These are phyloP conservation scores for Thera britannica DNA, from an alignment of 2,888 invertebrate species.

Conservation along the genomic window DNA sequence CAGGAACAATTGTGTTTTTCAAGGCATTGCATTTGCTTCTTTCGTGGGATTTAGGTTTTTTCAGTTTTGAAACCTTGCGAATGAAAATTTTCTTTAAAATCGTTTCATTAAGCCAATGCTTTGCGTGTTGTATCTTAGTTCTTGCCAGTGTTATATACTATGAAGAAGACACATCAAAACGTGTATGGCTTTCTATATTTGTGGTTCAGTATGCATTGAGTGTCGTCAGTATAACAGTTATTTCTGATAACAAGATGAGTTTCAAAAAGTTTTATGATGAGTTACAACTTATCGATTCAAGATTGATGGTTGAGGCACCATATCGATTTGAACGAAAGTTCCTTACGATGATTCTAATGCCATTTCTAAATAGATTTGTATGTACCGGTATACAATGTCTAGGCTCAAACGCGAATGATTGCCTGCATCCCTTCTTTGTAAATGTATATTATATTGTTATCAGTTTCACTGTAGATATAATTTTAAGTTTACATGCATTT, in stretches of 20 bases:
- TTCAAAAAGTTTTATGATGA: conserved; percentile 13
- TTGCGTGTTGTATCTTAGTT: background rate
- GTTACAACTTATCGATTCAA: conserved; percentile 1
- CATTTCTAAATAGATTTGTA: background rate
- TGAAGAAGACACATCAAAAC: background rate
- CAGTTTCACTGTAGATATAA: background rate
- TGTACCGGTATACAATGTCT: background rate
- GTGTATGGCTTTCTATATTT: background rate
- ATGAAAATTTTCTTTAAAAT: conserved; percentile 5
- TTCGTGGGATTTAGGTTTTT: conserved; percentile 9
- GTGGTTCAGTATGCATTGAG: background rate
- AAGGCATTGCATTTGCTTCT: background rate
- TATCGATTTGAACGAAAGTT: conserved; percentile 6
- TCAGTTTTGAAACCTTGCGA: background rate
- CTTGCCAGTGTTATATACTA: background rate
- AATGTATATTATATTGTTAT: background rate
- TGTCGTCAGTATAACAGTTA: background rate
- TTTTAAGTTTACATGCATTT: conserved; percentile 2
- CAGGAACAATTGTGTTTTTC: background rate
- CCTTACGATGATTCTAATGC: background rate
- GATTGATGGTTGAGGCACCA: background rate
- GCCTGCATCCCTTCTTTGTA: background rate
- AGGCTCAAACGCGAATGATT: background rate
- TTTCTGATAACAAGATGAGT: background rate
- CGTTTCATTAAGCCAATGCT: conserved; percentile 3